Conservation (phyloP, 2,113 vertebrate species). For the Hemicordylus capensis region DNA sequence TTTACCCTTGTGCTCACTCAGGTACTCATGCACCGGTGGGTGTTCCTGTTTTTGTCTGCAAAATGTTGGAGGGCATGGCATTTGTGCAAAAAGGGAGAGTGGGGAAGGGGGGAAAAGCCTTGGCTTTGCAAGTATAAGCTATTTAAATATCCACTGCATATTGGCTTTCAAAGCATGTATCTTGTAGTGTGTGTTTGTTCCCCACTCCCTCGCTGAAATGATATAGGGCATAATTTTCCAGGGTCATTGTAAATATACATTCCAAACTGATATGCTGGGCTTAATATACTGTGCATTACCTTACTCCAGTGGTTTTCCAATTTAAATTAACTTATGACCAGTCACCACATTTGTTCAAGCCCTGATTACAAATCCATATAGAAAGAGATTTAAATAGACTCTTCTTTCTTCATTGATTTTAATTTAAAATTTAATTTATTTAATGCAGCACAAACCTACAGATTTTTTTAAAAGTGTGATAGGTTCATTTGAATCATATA, state of each 20-base stretch:
- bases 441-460: constrained; percentile 43
- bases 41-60: background rate
- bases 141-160: constrained; percentile 22
- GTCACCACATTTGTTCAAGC: constrained; percentile 55
- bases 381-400: constrained; percentile 61
- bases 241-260: constrained; percentile 57
- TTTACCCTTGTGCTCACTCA: background rate
- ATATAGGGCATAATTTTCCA: constrained; percentile 46
- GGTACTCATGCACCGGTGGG: background rate
- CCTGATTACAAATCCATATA: constrained; percentile 67
- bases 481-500: constrained; percentile 38
- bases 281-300: constrained; percentile 58
- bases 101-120: too few species aligned
- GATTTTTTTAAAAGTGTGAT: constrained; percentile 57
- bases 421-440: constrained; percentile 65
- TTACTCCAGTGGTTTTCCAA: constrained; percentile 64
- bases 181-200: constrained; percentile 23
- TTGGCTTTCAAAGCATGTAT: constrained; percentile 34
- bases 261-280: constrained; percentile 47
- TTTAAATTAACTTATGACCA: constrained; percentile 68
- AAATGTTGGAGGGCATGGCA: background rate
- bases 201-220: background rate
- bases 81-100: background rate
- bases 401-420: constrained; percentile 72
- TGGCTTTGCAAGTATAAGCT: background rate